phyloP scores from a whole-genome alignment of 2,797 vertebrate genomes.

The Kryptopterus vitreolus region DNA sequence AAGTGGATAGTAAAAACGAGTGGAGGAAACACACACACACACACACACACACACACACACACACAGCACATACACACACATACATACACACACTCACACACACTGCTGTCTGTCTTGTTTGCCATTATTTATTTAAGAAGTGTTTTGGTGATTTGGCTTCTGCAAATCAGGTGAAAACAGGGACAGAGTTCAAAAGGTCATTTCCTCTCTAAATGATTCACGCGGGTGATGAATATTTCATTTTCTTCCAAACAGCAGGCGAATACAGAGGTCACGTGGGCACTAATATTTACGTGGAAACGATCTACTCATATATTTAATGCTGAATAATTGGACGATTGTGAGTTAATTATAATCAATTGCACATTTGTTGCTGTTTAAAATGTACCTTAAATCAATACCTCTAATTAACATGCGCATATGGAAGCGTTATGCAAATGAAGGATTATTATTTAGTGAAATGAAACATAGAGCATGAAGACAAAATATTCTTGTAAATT shows the following conservation, averaged over 20 bases:
- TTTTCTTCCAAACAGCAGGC: conserved; percentile 19
- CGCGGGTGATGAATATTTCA: conserved; percentile 30
- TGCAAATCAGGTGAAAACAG: conserved; percentile 28
- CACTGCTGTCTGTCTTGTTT: conserved; percentile 1
- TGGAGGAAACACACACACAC: conserved; percentile 11
- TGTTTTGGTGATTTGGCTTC: conserved; percentile 4
- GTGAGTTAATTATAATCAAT: too few species aligned
- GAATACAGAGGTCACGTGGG: conserved; percentile 26
- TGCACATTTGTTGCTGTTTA: too few species aligned
- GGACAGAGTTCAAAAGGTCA: conserved; percentile 1
- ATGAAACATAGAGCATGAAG: too few species aligned
- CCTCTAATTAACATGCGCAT: too few species aligned
- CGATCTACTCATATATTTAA: too few species aligned
- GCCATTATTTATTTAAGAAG: conserved; percentile 15
- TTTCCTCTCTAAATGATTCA: conserved; percentile 37
- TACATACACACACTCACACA: conserved; percentile 3
- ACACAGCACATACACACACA: neutral
- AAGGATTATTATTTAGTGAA: too few species aligned
- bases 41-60: conserved; percentile 11
- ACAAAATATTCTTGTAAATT: too few species aligned
- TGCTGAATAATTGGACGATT: too few species aligned
- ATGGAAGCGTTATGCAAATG: too few species aligned
- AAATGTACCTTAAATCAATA: too few species aligned
- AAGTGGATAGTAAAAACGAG: neutral
- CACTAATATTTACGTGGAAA: conserved; percentile 28